These are phyloP conservation scores for Pseudoatta argentina DNA, from an alignment of 1,140 invertebrate species.

Conservation along the genomic window DNA sequence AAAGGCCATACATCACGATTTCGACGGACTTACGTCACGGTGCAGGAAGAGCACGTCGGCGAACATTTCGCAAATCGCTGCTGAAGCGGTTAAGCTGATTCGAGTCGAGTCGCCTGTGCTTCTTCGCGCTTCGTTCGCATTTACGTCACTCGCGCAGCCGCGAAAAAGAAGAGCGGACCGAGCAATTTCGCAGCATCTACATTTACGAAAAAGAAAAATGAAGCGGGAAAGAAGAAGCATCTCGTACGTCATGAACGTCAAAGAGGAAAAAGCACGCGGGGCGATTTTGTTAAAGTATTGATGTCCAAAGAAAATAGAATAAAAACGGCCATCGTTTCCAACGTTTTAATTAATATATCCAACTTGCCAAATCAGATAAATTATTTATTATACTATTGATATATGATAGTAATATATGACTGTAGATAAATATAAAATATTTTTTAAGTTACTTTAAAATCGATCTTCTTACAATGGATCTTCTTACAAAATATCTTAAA, in stretches of 20 bases:
- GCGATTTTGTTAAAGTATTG: constrained; percentile 24
- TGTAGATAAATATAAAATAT: neutral
- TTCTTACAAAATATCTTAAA: neutral
- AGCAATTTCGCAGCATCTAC: constrained; percentile 20
- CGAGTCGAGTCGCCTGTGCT: constrained; percentile 4
- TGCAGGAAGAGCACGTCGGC: constrained; percentile 23
- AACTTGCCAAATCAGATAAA: constrained; percentile 14
- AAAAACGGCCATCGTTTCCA: neutral
- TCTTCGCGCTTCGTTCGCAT: constrained; percentile 30
- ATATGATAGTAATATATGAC: neutral
- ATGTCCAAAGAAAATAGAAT: neutral
- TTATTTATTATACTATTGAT: constrained; percentile 18
- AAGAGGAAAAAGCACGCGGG: neutral
- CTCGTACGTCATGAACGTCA: neutral
- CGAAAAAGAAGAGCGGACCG: constrained; percentile 20
- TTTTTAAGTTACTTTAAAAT: neutral
- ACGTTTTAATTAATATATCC: neutral
- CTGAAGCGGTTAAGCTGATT: constrained; percentile 40
- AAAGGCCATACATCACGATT: constrained; percentile 47
- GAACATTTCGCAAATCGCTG: constrained; percentile 44
- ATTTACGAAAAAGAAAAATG: constrained; percentile 9
- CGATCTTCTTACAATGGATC: too few species aligned
- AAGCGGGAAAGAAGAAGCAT: neutral
- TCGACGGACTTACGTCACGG: constrained; percentile 38
- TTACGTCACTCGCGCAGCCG: constrained; percentile 37